phyloP scores from a whole-genome alignment of 1,140 invertebrate species.

The Polypedilum vanderplanki region DNA sequence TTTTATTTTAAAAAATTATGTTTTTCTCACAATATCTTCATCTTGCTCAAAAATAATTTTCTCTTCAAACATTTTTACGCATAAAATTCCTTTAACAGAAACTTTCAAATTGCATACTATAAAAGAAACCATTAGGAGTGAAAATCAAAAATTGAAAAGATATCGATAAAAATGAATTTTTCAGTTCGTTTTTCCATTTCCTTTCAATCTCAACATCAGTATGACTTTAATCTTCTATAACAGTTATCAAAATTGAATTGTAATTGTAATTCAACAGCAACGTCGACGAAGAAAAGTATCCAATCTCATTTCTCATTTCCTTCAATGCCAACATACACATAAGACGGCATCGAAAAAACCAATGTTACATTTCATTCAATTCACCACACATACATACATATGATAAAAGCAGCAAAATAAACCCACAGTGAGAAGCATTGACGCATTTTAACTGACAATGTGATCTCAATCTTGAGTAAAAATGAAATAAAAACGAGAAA shows the following conservation, averaged over 20 bases:
- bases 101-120: too few relatives aligned
- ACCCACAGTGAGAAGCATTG: not conserved
- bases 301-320: conserved; percentile 4
- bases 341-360: not conserved
- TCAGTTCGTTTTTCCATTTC: too few relatives aligned
- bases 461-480: not conserved
- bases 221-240: not conserved
- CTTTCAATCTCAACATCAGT: not conserved
- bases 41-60: too few relatives aligned
- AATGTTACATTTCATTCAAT: not conserved
- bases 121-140: too few relatives aligned
- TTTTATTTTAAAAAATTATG: too few relatives aligned
- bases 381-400: too few relatives aligned
- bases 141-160: too few relatives aligned
- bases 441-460: not conserved
- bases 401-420: not conserved
- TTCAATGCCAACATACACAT: not conserved
- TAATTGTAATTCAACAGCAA: not conserved
- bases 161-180: too few relatives aligned
- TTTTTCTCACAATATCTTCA: too few relatives aligned
- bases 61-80: too few relatives aligned
- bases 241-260: not conserved
- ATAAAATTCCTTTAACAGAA: too few relatives aligned
- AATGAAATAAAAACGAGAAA: not conserved
- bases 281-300: not conserved